phyloP scores from a whole-genome alignment of 2,888 invertebrate species.

The Xylocampa areola region DNA sequence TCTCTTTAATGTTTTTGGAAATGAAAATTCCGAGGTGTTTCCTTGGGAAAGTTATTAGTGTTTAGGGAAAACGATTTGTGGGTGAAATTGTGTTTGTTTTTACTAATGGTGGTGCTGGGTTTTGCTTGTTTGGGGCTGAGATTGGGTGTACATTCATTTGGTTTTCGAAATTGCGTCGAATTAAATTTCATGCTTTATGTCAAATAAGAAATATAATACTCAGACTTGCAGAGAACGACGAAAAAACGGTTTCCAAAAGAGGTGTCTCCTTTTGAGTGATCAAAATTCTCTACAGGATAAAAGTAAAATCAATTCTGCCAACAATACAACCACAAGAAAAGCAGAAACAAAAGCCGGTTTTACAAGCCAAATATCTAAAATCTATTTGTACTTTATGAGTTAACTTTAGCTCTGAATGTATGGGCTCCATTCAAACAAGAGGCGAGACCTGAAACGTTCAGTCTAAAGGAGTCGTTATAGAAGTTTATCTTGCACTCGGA shows the following conservation, averaged over 20 bases:
- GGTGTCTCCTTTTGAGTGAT: slow-evolving; percentile 23
- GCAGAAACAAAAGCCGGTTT: slow-evolving; percentile 30
- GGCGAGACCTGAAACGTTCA: slow-evolving; percentile 33
- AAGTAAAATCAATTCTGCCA: slow-evolving; percentile 45
- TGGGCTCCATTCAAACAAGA: slow-evolving; percentile 43
- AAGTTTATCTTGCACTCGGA: slow-evolving; percentile 53
- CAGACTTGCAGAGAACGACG: slow-evolving; percentile 21
- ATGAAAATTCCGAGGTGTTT: slow-evolving; percentile 55
- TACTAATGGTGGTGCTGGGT: slow-evolving; percentile 19
- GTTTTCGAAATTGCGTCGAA: too few species aligned
- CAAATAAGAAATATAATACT: slow-evolving; percentile 24
- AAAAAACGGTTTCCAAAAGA: slow-evolving; percentile 28
- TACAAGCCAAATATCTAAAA: slow-evolving; percentile 24
- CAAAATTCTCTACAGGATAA: slow-evolving; percentile 20
- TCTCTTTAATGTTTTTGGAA: slow-evolving; percentile 60
- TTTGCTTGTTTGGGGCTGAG: slow-evolving; percentile 11
- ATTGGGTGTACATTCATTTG: slow-evolving; percentile 27
- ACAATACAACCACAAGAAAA: slow-evolving; percentile 35
- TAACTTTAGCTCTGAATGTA: slow-evolving; percentile 39
- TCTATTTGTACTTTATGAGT: slow-evolving; percentile 48
- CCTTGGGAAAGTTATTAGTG: slow-evolving; percentile 46
- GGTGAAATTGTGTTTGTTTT: slow-evolving; percentile 46
- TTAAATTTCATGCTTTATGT: too few species aligned
- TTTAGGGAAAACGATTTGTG: slow-evolving; percentile 50
- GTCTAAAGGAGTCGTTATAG: slow-evolving; percentile 45